A percentile compares a stretch with the other conserved stretches of the same genome.
These are phyloP conservation scores for Scleropages formosus DNA, from an alignment of 2,797 vertebrate species.

Conservation along the genomic window DNA sequence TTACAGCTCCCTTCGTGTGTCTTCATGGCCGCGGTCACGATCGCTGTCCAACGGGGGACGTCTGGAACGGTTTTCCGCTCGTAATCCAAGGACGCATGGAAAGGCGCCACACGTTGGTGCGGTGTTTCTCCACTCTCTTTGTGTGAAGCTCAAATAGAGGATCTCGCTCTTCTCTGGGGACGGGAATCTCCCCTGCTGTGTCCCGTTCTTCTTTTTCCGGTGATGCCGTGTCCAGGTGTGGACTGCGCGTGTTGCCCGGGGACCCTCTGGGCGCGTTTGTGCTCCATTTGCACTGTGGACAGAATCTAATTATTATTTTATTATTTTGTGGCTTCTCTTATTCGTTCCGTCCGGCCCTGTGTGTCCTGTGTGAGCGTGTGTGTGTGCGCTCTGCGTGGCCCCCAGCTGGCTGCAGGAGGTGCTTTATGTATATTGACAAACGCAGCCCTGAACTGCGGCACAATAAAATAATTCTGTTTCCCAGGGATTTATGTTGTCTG, in stretches of 20 bases:
- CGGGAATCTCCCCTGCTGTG: too few relatives aligned
- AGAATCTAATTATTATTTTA: neutral
- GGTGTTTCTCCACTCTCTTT: conserved; percentile 61
- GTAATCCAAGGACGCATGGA: too few relatives aligned
- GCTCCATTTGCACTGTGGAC: neutral
- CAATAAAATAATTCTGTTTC: neutral
- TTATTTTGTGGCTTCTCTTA: neutral
- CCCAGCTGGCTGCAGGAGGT: neutral
- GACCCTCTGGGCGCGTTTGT: neutral
- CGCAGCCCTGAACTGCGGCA: neutral
- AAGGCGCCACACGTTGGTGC: too few relatives aligned
- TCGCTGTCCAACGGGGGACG: conserved; percentile 24
- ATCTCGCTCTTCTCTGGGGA: too few relatives aligned
- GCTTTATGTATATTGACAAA: conserved; percentile 15
- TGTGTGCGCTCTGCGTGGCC: neutral
- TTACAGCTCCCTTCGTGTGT: conserved; percentile 38
- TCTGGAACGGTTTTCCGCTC: too few relatives aligned
- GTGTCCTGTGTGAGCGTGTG: neutral
- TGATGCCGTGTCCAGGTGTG: too few relatives aligned
- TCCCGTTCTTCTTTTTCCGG: too few relatives aligned
- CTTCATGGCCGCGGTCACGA: conserved; percentile 48
- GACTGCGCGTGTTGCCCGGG: neutral
- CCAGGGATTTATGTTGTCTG: neutral
- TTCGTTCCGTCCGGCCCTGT: neutral
- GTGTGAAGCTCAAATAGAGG: conserved; percentile 53